Conservation (phyloP, 2,888 invertebrate species). For the Nomada ferruginata region DNA sequence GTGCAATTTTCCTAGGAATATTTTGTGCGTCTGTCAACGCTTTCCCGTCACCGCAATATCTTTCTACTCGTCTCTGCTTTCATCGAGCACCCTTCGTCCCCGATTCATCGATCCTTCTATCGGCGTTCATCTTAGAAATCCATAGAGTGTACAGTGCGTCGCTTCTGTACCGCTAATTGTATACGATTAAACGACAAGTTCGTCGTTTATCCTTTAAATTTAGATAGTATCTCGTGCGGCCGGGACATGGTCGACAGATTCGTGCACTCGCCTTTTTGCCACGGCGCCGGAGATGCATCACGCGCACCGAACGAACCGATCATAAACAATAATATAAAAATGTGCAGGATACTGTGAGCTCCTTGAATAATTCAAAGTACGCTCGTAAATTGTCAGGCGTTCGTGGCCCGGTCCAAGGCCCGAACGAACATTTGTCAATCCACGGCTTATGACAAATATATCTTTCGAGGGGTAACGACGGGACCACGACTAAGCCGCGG, state of each 20-base stretch:
- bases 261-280: conserved; percentile 35
- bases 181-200: conserved; percentile 23
- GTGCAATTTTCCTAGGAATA: too few species aligned
- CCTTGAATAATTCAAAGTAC: conserved; percentile 58
- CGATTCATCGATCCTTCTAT: neutral
- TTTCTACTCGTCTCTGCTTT: neutral
- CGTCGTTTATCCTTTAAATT: conserved; percentile 21
- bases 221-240: neutral
- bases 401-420: conserved; percentile 40
- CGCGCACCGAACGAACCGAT: conserved; percentile 20
- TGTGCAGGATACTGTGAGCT: conserved; percentile 49
- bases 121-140: neutral
- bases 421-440: conserved; percentile 62
- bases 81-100: neutral
- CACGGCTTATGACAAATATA: conserved; percentile 64
- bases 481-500: conserved; percentile 51
- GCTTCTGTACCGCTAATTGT: conserved; percentile 25
- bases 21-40: neutral
- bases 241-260: conserved; percentile 9
- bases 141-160: neutral
- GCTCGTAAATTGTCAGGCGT: conserved; percentile 55
- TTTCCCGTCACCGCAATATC: neutral
- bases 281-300: neutral
- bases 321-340: conserved; percentile 59
- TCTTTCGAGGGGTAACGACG: conserved; percentile 54